These are phyloP conservation scores for Nycticebus coucang DNA, from an alignment of 2,113 vertebrate species.

Conservation along the genomic window DNA sequence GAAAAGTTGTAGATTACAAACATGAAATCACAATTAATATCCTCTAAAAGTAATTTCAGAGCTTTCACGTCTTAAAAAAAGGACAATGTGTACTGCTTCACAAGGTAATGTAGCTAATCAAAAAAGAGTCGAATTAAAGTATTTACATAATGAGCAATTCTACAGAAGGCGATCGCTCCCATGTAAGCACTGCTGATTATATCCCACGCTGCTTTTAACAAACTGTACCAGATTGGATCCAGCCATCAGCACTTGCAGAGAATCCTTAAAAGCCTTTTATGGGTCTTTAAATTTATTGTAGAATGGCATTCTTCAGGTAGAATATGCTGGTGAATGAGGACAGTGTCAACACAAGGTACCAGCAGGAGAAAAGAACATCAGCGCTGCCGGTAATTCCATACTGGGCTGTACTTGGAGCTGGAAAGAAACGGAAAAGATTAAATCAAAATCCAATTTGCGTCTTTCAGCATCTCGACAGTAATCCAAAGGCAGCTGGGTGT, in stretches of 20 bases:
- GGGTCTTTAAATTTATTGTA: conserved; percentile 95
- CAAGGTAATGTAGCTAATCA: conserved; percentile 92
- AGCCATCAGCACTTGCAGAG: conserved; percentile 93
- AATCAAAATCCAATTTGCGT: conserved; percentile 66
- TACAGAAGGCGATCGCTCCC: conserved; percentile 91
- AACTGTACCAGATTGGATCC: conserved; percentile 96
- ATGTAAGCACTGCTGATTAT: conserved; percentile 92
- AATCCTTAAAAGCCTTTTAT: conserved; percentile 93
- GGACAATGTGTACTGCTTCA: conserved; percentile 94
- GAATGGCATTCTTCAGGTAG: conserved; percentile 92
- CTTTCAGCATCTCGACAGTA: conserved; percentile 43
- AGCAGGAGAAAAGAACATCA: conserved; percentile 93
- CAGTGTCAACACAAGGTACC: conserved; percentile 95
- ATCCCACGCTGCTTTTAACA: conserved; percentile 93
- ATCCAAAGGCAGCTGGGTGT: background rate
- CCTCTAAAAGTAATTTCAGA: conserved; percentile 91
- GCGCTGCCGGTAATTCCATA: conserved; percentile 95
- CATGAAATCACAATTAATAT: conserved; percentile 93
- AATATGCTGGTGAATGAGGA: conserved; percentile 96
- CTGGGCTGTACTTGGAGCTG: conserved; percentile 97
- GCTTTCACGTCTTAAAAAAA: conserved; percentile 89
- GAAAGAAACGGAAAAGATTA: conserved; percentile 83
- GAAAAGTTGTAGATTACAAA: conserved; percentile 92
- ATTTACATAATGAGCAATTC: conserved; percentile 98
- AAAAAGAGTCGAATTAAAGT: conserved; percentile 91